Base-by-base conservation (phyloP, 37 sponge, comb jelly and placozoan genomes). In the Theonella swinhoei region DNA sequence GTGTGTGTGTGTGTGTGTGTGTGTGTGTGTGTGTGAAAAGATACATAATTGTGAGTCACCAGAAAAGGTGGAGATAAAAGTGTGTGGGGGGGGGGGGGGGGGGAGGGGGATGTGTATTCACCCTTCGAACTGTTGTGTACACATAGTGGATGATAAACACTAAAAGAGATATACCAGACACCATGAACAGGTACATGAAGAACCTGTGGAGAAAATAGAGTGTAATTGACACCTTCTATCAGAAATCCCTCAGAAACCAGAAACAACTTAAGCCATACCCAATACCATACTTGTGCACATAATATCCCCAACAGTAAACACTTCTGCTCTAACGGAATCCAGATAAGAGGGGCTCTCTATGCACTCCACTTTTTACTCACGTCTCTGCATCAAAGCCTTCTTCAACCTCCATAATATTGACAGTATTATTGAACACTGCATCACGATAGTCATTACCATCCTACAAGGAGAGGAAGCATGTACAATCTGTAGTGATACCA, bases 141-240 rank as follows among this genome's bases (percentile, higher is more conserved):
- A 89, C 95, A 64, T 91, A 95, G 77, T 95, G 90, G 29, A 89
- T 33, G 32, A 95, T 79, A 76, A 95, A 95, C 92, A 91, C 89
- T 17, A 95, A 73, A 1, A 95, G 83, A 39, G 80, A 83, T 20
- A 95, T 39, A 0, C 95, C 95, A 67, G 95, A 89, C 26, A 91
- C 78, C 95, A 95, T 95, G 81, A 95, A 91, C 68, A 95, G 81
- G 60, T 95, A 95, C 95, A 95, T 95, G 88, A 95, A 95, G 88
- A 95, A 95, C 47, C 90, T 90, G 65, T 0, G 22, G 8, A 42
- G 38, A 80, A 20, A 30, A 64, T 59, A 19, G 4, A 71, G 35
- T 8, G 72, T 7, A 9, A 71, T 9, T 36, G 36, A 11, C 14
- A 71, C 14, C 14, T 14, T 37, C 39, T 11, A 3, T 24, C 9